phyloP scores from a whole-genome alignment of 1,140 invertebrate species.

The Chironomus striatipennis region DNA sequence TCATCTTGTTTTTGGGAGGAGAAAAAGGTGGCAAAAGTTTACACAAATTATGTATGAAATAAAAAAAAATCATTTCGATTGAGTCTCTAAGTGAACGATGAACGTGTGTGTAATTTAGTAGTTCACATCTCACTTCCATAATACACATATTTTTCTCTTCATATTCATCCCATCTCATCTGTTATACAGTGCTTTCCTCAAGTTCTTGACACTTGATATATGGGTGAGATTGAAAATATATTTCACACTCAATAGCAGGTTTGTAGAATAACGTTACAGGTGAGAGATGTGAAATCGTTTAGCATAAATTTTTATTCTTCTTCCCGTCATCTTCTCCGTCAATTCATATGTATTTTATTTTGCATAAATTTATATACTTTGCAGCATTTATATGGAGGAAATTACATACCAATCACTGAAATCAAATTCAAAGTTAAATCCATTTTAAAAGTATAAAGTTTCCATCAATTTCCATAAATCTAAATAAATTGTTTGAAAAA shows the following conservation, averaged over 20 bases:
- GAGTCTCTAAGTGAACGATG: no score
- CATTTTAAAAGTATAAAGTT: background rate
- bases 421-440: background rate
- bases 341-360: background rate
- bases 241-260: constrained; percentile 11
- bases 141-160: background rate
- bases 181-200: no score
- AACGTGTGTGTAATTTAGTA: constrained; percentile 7
- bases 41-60: no score
- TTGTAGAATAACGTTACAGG: background rate
- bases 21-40: no score
- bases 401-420: background rate
- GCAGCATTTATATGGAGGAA: no score
- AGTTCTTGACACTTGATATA: constrained; percentile 8
- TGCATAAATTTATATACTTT: background rate
- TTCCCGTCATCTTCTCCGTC: background rate
- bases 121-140: background rate
- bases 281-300: constrained; percentile 18
- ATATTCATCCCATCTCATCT: no score
- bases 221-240: background rate
- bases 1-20: no score
- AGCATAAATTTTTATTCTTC: background rate
- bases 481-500: background rate
- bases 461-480: background rate
- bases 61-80: background rate